Evolutionary conservation across 1,140 invertebrate species (phyloP), one percentile per base, ranked within the genome.

Genomic region (Drosophila triauraria): DNA sequence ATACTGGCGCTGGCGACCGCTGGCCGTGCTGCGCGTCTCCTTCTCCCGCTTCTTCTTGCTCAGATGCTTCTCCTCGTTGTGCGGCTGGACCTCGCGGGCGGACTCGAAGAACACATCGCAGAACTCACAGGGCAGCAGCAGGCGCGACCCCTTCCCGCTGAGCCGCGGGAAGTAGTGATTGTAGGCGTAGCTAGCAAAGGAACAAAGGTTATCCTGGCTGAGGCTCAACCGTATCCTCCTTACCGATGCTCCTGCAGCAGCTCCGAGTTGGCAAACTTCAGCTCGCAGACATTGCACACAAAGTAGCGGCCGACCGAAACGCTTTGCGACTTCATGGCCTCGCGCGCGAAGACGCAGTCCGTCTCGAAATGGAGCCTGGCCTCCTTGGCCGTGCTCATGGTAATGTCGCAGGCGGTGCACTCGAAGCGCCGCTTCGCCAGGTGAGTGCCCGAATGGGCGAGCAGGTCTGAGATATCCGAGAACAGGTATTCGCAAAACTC

Each of bases 401-500:
- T 81, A 13, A 93, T 91, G 27, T 93, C 87, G 57, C 95, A 95
- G 3, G 92, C 90, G 13, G 93, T 93, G 83, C 95, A 95, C 69
- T 93, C 94, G 67, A 95, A 95, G 4, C 94, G 94, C 38, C 92
- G 93, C 13, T 93, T 92, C 6, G 94, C 92, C 13, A 93, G 82
- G 69, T 95, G 95, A 6, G 64, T 80, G 15, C 93, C 87, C 40
- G 94, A 93, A 74, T 95, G 94, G 15, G 76, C 56, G 3, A 94
- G 85, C 12, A 95, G 56, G 13, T 92, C 78, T 2, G 93, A 87
- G 56, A 93, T 92, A 27, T 94, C 94, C 0, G 93, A 92, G 64
- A 94, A 95, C 1, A 93, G 91, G 27, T 91, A 93, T 60, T 94
- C 94, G 70, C 94, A 95, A 63, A 94, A 95, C 75, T 95, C 94